These are phyloP conservation scores for Pachyramphus minor DNA, from an alignment of 2,113 vertebrate species.

Conservation along the genomic window DNA sequence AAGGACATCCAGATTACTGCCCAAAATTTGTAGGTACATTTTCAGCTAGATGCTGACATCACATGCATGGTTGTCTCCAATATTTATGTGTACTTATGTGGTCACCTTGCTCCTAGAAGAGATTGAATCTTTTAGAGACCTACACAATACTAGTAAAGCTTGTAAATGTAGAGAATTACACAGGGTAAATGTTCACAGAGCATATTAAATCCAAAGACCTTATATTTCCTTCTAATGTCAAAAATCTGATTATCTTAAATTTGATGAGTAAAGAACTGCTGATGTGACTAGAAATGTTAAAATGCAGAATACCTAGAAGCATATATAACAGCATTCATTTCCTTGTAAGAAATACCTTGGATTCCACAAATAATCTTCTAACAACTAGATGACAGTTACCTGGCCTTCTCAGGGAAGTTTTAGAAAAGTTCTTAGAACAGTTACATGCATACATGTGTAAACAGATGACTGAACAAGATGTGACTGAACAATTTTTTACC, in stretches of 20 bases:
- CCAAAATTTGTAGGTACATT: not conserved
- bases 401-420: not conserved
- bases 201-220: not conserved
- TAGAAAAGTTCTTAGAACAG: not conserved
- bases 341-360: not conserved
- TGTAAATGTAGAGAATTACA: not conserved
- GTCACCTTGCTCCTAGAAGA: not conserved
- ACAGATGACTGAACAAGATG: not conserved
- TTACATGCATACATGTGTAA: not conserved
- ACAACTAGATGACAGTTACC: not conserved
- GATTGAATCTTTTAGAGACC: not conserved
- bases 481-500: not conserved
- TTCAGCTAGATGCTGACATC: not conserved
- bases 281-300: not conserved
- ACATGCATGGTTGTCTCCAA: not conserved
- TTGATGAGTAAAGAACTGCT: not conserved
- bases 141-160: not conserved
- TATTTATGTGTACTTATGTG: not conserved
- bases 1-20: not conserved
- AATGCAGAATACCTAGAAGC: not conserved
- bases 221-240: not conserved
- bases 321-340: not conserved
- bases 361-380: not conserved
- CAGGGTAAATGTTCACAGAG: not conserved
- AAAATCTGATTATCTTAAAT: not conserved